Percentiles rank a stretch among this genome's conserved stretches.
Evolutionary conservation across 2,113 vertebrate genomes (phyloP).

Genomic region (Rhabdornis inornatus): DNA sequence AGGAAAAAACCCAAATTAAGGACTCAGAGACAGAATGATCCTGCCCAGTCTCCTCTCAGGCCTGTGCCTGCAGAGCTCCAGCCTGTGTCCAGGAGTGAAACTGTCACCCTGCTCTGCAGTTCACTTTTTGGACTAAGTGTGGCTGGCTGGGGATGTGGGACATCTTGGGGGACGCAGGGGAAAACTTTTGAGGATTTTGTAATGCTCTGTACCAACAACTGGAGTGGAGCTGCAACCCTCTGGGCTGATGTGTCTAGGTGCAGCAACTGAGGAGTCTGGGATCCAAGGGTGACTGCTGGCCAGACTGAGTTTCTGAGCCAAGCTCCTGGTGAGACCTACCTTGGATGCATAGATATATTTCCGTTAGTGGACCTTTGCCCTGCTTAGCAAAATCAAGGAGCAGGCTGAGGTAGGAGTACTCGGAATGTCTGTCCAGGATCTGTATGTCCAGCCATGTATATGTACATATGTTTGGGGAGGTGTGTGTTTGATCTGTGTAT

Average conservation of each 20-base stretch:
- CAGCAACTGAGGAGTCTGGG: neutral
- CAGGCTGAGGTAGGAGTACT: neutral
- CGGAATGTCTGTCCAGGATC: neutral
- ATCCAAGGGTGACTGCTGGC: neutral
- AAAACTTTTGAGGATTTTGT: neutral
- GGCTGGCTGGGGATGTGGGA: neutral
- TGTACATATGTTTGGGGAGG: rapidly evolving
- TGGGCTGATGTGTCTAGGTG: neutral
- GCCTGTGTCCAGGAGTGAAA: neutral
- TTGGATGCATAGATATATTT: neutral
- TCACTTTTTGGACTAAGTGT: neutral
- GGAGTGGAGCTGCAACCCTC: neutral
- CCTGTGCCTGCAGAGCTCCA: neutral
- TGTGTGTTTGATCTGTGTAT: neutral
- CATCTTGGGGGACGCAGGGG: rapidly evolving
- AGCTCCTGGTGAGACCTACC: neutral
- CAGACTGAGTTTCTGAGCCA: neutral
- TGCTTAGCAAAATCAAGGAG: neutral
- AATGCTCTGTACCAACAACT: neutral
- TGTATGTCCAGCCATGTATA: neutral
- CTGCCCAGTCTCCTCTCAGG: neutral
- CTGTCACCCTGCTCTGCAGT: neutral
- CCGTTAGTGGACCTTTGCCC: neutral
- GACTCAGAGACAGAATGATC: neutral
- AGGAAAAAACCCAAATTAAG: neutral